These are phyloP conservation scores for Wasmannia auropunctata DNA, from an alignment of 1,140 invertebrate genomes.

Conservation along the genomic window DNA sequence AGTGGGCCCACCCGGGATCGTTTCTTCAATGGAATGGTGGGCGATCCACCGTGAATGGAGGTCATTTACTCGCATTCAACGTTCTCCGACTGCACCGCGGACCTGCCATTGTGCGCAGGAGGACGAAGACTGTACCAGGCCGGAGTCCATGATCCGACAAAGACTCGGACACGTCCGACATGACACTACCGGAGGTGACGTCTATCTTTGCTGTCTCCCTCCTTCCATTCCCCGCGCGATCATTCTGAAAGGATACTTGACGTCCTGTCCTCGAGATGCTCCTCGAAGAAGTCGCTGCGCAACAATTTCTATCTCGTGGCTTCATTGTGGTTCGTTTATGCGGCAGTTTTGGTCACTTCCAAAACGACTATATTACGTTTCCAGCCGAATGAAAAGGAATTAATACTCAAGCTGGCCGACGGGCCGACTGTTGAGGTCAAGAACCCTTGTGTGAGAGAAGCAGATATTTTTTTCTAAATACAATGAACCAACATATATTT, in stretches of 20 bases:
- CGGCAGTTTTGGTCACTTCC: constrained; percentile 58
- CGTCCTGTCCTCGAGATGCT: constrained; percentile 62
- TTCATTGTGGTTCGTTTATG: constrained; percentile 57
- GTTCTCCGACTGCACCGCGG: constrained; percentile 74
- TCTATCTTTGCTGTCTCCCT: constrained; percentile 59
- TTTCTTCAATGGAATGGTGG: constrained; percentile 78
- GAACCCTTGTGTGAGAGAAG: constrained; percentile 1
- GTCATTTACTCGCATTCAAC: constrained; percentile 83
- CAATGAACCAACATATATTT: neutral
- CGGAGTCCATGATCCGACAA: constrained; percentile 77
- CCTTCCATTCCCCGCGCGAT: constrained; percentile 56
- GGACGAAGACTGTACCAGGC: constrained; percentile 69
- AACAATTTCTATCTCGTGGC: constrained; percentile 53
- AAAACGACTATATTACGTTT: constrained; percentile 67
- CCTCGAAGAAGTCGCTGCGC: constrained; percentile 62
- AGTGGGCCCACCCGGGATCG: constrained; percentile 66
- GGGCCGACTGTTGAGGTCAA: constrained; percentile 40
- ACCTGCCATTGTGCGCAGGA: constrained; percentile 77
- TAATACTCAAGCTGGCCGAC: constrained; percentile 41
- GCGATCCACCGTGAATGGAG: constrained; percentile 81
- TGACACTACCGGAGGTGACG: constrained; percentile 66
- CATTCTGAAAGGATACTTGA: constrained; percentile 70
- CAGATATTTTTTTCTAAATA: neutral
- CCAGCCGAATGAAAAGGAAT: constrained; percentile 57
- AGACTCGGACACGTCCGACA: constrained; percentile 70